A percentile compares a stretch with the other conserved stretches of the same genome.
These are phyloP conservation scores for Onychomys torridus DNA, from an alignment of 2,797 vertebrate genomes.

Conservation along the genomic window DNA sequence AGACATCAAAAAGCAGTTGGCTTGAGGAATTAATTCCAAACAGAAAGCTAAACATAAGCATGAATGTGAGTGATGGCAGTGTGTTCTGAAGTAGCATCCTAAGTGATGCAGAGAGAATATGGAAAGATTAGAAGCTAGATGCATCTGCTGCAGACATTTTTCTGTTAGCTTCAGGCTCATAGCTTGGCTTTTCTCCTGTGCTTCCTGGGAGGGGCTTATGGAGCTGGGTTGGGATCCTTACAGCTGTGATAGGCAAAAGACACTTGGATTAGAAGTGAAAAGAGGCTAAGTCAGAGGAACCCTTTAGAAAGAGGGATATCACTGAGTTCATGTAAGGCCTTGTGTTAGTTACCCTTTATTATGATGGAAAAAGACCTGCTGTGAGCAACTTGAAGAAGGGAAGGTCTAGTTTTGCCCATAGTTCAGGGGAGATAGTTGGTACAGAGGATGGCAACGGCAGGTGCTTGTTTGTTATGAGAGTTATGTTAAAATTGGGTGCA, in stretches of 20 bases:
- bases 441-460: not conserved
- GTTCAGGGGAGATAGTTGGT: not conserved
- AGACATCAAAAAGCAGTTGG: not conserved
- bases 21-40: not conserved
- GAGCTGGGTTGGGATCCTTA: not conserved
- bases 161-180: not conserved
- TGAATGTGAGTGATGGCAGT: not conserved
- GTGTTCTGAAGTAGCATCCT: not conserved
- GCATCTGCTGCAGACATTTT: not conserved
- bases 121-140: no score
- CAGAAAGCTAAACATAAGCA: not conserved
- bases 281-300: not conserved
- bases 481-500: not conserved
- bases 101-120: not conserved
- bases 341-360: not conserved
- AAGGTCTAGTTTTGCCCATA: not conserved
- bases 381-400: not conserved
- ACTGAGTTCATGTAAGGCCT: not conserved
- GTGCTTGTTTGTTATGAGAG: fast-evolving
- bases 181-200: not conserved
- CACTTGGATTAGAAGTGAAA: not conserved
- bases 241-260: not conserved
- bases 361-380: not conserved
- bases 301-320: not conserved
- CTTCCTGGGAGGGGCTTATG: not conserved